Percentiles rank a stretch among this genome's conserved stretches.
Evolutionary conservation across 2,113 vertebrate genomes (phyloP).

Genomic region (Triplophysa rosa): DNA sequence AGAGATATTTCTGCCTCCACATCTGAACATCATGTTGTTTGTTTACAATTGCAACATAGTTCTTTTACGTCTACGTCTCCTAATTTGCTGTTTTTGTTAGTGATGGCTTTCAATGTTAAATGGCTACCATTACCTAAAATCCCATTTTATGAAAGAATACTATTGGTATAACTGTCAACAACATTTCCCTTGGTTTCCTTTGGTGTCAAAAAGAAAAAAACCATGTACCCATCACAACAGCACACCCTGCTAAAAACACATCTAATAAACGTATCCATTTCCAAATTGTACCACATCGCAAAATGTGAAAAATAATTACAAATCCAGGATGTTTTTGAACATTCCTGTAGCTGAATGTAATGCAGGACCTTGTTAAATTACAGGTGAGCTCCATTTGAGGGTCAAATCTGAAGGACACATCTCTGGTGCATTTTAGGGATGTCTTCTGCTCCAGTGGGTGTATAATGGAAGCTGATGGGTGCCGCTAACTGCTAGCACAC

Average conservation of each 20-base stretch:
- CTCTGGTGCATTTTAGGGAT: conserved; percentile 6
- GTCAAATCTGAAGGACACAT: conserved; percentile 5
- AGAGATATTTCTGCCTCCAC: too few relatives aligned
- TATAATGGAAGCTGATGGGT: conserved; percentile 27
- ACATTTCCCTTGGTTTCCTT: too few relatives aligned
- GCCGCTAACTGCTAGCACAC: conserved; percentile 15
- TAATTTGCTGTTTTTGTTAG: not conserved
- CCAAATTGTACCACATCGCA: not conserved
- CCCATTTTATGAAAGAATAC: not conserved
- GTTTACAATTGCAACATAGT: too few relatives aligned
- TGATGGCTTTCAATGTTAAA: not conserved
- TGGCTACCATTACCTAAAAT: not conserved
- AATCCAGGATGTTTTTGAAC: conserved; percentile 17
- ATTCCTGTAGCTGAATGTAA: conserved; percentile 12
- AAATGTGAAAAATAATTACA: conserved; percentile 9
- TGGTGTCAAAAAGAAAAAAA: too few relatives aligned
- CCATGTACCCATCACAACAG: too few relatives aligned
- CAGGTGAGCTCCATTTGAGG: conserved; percentile 11
- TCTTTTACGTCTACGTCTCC: not conserved
- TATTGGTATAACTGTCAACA: too few relatives aligned
- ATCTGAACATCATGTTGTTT: too few relatives aligned
- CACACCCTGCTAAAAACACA: conserved; percentile 1
- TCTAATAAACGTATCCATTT: not conserved
- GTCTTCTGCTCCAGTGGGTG: conserved; percentile 3
- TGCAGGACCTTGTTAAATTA: conserved; percentile 13